These are phyloP conservation scores for Pogonomyrmex californicus DNA, from an alignment of 1,140 invertebrate species.

Conservation along the genomic window DNA sequence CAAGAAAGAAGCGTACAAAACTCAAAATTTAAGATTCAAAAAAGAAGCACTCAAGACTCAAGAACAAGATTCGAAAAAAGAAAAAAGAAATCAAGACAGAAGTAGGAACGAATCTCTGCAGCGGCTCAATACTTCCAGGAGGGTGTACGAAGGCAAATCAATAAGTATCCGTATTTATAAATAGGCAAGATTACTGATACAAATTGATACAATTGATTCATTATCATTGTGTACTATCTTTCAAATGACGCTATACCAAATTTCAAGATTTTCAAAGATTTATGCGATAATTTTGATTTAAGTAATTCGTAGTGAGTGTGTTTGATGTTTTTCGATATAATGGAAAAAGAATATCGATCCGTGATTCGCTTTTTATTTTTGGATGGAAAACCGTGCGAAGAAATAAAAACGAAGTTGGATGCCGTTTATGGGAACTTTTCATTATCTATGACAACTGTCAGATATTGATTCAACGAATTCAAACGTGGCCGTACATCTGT, in stretches of 20 bases:
- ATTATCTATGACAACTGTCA: neutral
- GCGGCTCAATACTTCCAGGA: no score
- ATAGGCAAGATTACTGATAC: neutral
- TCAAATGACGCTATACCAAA: slow-evolving; percentile 13
- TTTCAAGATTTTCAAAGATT: neutral
- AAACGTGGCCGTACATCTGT: slow-evolving; percentile 1
- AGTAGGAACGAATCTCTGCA: no score
- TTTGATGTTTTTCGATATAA: neutral
- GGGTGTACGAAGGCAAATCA: no score
- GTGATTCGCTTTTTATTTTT: slow-evolving; percentile 8
- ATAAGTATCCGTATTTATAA: no score
- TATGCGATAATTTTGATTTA: neutral
- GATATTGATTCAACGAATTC: slow-evolving; percentile 17
- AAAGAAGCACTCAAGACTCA: no score
- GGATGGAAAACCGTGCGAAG: neutral
- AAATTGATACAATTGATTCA: neutral
- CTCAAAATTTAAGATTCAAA: no score
- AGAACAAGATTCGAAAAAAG: no score
- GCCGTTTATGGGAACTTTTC: neutral
- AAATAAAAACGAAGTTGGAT: slow-evolving; percentile 11
- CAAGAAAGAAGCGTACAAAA: no score
- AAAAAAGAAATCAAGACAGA: no score
- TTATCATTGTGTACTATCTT: slow-evolving; percentile 10
- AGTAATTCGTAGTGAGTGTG: neutral
- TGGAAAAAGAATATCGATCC: slow-evolving; percentile 37